These are phyloP conservation scores for Pseudomugil tenellus DNA, from an alignment of 2,797 vertebrate genomes.

Conservation along the genomic window DNA sequence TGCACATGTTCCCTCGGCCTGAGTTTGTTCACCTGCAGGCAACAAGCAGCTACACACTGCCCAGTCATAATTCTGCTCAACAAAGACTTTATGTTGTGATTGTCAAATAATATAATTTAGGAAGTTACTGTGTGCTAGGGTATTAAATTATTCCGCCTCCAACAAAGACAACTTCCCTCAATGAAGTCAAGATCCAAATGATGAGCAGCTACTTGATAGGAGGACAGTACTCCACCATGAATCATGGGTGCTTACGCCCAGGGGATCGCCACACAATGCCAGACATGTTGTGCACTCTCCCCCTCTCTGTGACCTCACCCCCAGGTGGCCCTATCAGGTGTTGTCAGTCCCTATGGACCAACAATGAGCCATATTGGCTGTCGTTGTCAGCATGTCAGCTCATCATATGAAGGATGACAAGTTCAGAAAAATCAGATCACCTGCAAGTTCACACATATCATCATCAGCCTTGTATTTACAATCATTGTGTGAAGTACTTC, in stretches of 20 bases:
- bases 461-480: slow-evolving; percentile 52
- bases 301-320: slow-evolving; percentile 59
- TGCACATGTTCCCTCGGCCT: slow-evolving; percentile 50
- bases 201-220: slow-evolving; percentile 52
- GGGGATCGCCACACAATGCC: slow-evolving; percentile 59
- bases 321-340: slow-evolving; percentile 76
- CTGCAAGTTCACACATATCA: slow-evolving; percentile 53
- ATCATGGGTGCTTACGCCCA: slow-evolving; percentile 55
- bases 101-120: not conserved
- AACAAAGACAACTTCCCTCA: not conserved
- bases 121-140: not conserved
- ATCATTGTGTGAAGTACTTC: slow-evolving; percentile 39
- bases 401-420: slow-evolving; percentile 66
- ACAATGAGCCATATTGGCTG: slow-evolving; percentile 60
- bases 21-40: slow-evolving; percentile 44
- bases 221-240: slow-evolving; percentile 51
- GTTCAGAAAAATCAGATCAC: slow-evolving; percentile 69
- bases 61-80: slow-evolving; percentile 13
- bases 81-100: not conserved
- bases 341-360: slow-evolving; percentile 51
- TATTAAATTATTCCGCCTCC: not conserved
- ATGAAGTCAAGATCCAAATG: slow-evolving; percentile 35
- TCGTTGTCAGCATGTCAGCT: slow-evolving; percentile 56
- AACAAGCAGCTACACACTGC: slow-evolving; percentile 11
- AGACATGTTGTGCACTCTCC: slow-evolving; percentile 61